phyloP scores from a whole-genome alignment of 2,113 vertebrate genomes.

The Petaurus breviceps region DNA sequence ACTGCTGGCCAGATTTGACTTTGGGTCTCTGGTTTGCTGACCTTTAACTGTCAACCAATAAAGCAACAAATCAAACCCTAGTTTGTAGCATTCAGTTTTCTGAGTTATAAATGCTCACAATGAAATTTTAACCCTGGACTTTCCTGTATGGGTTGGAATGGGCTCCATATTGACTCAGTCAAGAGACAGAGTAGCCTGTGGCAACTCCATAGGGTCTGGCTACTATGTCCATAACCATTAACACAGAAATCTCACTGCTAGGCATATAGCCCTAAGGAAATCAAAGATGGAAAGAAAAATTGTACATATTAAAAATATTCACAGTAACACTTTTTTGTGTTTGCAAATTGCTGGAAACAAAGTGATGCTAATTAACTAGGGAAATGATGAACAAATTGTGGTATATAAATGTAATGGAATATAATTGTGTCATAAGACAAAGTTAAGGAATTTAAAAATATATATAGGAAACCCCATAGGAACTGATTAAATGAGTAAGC shows the following conservation, averaged over 20 bases:
- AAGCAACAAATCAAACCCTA: neutral
- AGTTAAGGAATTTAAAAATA: neutral
- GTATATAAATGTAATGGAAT: neutral
- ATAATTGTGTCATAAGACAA: neutral
- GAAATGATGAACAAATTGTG: neutral
- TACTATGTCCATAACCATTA: neutral
- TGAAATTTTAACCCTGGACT: neutral
- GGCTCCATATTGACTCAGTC: neutral
- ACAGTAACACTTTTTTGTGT: neutral
- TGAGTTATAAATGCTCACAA: neutral
- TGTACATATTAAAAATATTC: neutral
- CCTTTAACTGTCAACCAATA: neutral
- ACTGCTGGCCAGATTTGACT: neutral
- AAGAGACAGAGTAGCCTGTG: neutral
- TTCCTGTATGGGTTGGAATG: neutral
- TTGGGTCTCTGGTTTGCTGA: neutral
- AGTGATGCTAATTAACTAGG: neutral
- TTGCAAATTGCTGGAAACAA: neutral
- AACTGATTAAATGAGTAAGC: neutral
- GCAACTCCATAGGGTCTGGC: neutral
- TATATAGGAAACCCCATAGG: neutral
- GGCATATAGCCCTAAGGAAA: neutral
- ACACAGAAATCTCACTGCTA: neutral
- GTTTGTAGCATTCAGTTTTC: neutral
- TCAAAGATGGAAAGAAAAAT: neutral